Base-by-base conservation (phyloP, 2,888 invertebrate genomes). In the Mesorhabditis sp. region DNA sequence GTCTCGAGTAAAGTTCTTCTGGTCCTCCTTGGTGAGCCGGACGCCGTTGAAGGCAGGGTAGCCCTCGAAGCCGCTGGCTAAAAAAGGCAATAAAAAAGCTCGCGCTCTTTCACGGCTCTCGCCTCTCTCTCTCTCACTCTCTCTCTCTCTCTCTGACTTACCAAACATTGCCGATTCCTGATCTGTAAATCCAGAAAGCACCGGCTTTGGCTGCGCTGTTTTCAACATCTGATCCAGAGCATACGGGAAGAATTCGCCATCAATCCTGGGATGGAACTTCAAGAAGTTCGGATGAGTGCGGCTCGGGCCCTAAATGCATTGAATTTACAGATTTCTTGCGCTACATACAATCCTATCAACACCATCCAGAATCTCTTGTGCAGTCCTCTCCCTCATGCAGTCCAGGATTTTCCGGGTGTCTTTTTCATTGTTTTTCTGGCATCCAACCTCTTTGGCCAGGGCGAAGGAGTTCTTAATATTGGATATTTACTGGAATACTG, bases 181-280 rank as follows among this genome's bases (percentile, higher is more conserved):
- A 15, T 71, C 68, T 4, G 78, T 74, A 5, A 77, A 62, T 61
- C 80, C 80, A 61, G 74, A 74, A 65, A 80, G 68, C 2, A 76
- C 78, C 5, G 66, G 69, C 69, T 80, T 78, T 63, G 74, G 76
- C 3, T 76, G 74, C 0, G 80, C 77, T 2, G 28, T 6, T 3
- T 62, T 66, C 2, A 66, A 61, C 45, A 70, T 15, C 63, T 62
- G 41, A 28, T 70, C 70, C n/a, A 77, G 73, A 42, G 75, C 72
- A 65, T 75, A 73, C 3, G 80, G 77, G 73, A 80, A 78, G 71
- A 78, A 80, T 45, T 80, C 78, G 7, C 71, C 72, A 62, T 78
- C 78, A 43, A 75, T 71, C 43, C 68, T 69, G 13, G 75, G 76
- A 67, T 78, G 78, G 76, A 76, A 78, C 58, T 78, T 78, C 61